Conservation (phyloP, 2,113 vertebrate genomes). For the Paraplagusia blochii region DNA sequence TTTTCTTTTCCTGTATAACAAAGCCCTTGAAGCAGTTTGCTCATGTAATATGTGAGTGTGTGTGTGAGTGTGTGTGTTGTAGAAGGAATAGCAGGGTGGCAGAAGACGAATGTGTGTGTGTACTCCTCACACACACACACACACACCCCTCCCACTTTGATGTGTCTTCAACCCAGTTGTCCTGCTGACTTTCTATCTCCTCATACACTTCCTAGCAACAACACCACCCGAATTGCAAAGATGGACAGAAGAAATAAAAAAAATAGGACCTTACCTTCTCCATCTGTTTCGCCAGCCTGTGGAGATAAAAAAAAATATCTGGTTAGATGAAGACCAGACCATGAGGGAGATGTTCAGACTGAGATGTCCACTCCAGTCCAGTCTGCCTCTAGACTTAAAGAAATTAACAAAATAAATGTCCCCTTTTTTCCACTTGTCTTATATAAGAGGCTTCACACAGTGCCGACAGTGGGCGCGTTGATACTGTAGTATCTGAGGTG, state of each 20-base stretch:
- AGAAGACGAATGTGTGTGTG: constrained; percentile 14
- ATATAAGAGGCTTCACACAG: constrained; percentile 43
- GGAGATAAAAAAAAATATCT: constrained; percentile 19
- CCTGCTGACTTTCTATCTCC: constrained; percentile 13
- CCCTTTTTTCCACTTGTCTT: constrained; percentile 32
- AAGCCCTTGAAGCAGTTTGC: constrained; percentile 52
- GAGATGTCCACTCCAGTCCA: neutral
- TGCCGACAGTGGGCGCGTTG: constrained; percentile 27
- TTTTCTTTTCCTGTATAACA: constrained; percentile 68
- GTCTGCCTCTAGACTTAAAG: no score
- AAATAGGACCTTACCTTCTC: constrained; percentile 71
- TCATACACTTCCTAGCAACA: neutral
- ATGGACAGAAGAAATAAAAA: neutral
- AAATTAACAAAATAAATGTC: constrained; percentile 34
- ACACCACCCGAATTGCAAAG: neutral
- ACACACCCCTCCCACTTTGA: constrained; percentile 58
- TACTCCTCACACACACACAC: constrained; percentile 45
- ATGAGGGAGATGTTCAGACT: neutral
- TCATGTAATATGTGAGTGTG: constrained; percentile 34
- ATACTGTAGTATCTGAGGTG: no score
- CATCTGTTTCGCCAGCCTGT: constrained; percentile 72
- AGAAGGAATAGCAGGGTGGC: constrained; percentile 3
- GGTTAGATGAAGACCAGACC: neutral
- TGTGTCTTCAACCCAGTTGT: constrained; percentile 25
- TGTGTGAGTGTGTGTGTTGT: constrained; percentile 16